phyloP scores from a whole-genome alignment of 2,797 vertebrate species.

The Synaphobranchus kaupii region DNA sequence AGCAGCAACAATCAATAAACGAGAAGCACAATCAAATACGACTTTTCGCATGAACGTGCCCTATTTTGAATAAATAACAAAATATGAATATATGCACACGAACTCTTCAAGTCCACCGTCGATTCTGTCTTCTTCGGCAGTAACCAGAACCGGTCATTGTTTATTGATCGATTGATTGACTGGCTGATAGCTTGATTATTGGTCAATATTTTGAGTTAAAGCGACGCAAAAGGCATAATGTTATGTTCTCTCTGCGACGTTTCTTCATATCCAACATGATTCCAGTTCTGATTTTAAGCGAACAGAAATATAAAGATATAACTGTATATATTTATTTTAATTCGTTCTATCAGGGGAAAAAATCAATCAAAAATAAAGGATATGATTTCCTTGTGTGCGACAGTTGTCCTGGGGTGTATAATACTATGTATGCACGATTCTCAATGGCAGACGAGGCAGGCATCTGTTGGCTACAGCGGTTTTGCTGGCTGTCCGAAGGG shows the following conservation, averaged over 20 bases:
- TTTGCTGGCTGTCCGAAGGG: conserved; percentile 14
- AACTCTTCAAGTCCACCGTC: conserved; percentile 19
- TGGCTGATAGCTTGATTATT: conserved; percentile 29
- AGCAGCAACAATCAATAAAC: conserved; percentile 13
- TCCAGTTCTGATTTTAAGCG: background rate
- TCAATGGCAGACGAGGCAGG: conserved; percentile 6
- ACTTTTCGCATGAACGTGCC: background rate
- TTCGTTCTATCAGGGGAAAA: background rate
- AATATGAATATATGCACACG: conserved; percentile 11
- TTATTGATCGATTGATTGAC: conserved; percentile 32
- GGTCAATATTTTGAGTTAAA: conserved; percentile 22
- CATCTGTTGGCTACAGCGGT: conserved; percentile 18
- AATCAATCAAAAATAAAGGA: conserved; percentile 19
- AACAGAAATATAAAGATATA: background rate
- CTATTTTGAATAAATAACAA: conserved; percentile 22
- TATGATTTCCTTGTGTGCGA: conserved; percentile 23
- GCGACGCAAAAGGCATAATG: conserved; percentile 19
- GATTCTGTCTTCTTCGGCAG: conserved; percentile 17
- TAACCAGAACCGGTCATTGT: conserved; percentile 28
- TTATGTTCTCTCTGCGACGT: background rate
- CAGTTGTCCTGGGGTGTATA: conserved; percentile 22
- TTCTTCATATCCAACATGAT: background rate
- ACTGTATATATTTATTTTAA: background rate
- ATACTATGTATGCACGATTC: conserved; percentile 12
- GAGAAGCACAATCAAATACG: conserved; percentile 10